Base-by-base conservation (phyloP, 1,140 invertebrate genomes). In the Philotrypesis tridentata region DNA sequence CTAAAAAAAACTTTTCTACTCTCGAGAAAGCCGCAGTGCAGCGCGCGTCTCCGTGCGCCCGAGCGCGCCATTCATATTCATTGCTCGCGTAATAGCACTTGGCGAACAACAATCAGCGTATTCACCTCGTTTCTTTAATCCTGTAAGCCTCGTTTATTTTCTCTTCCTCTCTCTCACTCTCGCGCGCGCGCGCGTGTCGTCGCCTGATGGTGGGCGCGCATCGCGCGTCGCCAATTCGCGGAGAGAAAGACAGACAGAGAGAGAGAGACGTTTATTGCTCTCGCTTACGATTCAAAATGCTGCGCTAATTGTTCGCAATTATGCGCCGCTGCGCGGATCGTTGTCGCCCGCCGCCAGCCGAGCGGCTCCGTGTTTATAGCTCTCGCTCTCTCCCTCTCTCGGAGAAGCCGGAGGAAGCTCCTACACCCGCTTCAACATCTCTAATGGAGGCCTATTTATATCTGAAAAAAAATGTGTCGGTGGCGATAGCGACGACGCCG, bases 231-330 rank as follows among this genome's bases (percentile, higher is more conserved):
- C 25, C 8, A 71, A 40, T 71, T 33, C 68, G 9, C 29, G 31
- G 14, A 12, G 23, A n/a, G 70, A n/a, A n/a, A n/a, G n/a, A n/a
- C n/a, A n/a, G n/a, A n/a, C n/a, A n/a, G n/a, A n/a, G n/a, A n/a
- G 9, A 5, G 70, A 17, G 29, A 43, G 72, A 74, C 48, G 72
- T 74, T 60, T 31, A 74, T 74, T 72, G 37, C 70, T 43, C 33
- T n/a, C 70, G 37, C 70, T 72, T 72, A 72, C 33, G 70, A 74
- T 74, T 74, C 72, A 60, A 74, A 60, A 74, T 74, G 72, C 72
- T 37, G 40, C 48, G 72, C 48, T 74, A 74, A 74, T 74, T 74
- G 72, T 74, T 60, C 72, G 72, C 48, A 74, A 74, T 74, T 74
- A 72, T 43, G 25, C 23, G 25, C 67, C 67, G 31, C 31, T 21